Base-by-base conservation (phyloP, 2,888 invertebrate species). In the Chesias legatella region DNA sequence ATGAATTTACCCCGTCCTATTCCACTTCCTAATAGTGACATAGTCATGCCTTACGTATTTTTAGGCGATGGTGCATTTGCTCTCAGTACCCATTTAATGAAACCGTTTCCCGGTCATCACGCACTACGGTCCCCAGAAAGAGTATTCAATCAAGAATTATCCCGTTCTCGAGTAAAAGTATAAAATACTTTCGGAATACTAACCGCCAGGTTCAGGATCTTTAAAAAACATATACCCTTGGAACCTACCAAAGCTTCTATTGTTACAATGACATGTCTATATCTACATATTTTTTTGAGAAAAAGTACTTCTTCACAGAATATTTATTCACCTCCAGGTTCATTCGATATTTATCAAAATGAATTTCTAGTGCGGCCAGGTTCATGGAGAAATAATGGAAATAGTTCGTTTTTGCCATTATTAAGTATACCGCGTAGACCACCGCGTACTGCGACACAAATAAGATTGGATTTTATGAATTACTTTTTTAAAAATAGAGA, bases 301-400 rank as follows among this genome's bases (percentile, higher is more conserved):
- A 29, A 29, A 29, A 29, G 29, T 29, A 29, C 29, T 20, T 29
- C 20, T 29, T 29, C 29, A 29, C 29, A 17, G 29, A 29, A 29
- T 29, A 29, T 29, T 29, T 29, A 29, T 29, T 29, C 13, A 29
- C 29, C 17, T 17, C 29, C 29, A 29, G 29, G 29, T 29, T 29
- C 29, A 29, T 29, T 29, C 20, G 29, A 29, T 29, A 29, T 29
- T 29, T 29, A 29, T 29, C 20, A 29, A 29, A 29, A 29, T 29
- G 29, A 29, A 29, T 13, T 17, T 29, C 29, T 29, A 29, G 29
- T 29, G 29, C 29, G 29, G 29, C 20, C 11, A 13, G 13, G 27
- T 27, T 27, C 13, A 27, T 27, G 27, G 27, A 29, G 20, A 29
- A 29, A 29, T 29, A 29, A 29, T 29, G 29, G 29, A 29, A 20